phyloP scores from a whole-genome alignment of 30 jellyfish, hydroid and myxozoan species.

The Mastigias papua region DNA sequence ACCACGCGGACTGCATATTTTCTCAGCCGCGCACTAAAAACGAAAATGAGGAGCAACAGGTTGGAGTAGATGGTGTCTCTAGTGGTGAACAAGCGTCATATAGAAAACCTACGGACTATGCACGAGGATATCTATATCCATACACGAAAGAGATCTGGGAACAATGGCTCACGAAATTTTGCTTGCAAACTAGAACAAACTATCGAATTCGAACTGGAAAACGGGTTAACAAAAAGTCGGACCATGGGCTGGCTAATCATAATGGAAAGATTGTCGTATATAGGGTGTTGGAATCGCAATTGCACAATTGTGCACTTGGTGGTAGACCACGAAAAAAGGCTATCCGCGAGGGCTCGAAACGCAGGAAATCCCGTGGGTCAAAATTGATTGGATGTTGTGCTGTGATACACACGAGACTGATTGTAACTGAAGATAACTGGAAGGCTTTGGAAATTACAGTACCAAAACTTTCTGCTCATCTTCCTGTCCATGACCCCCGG shows the following conservation, averaged over 20 bases:
- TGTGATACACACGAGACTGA: slow-evolving; percentile 93
- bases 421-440: slow-evolving; percentile 98
- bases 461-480: slow-evolving; percentile 94
- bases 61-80: slow-evolving; percentile 48
- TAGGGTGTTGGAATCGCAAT: slow-evolving; percentile 96
- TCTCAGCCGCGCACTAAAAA: slow-evolving; percentile 78
- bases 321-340: slow-evolving; percentile 97
- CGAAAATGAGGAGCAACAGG: slow-evolving; percentile 35
- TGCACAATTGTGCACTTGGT: slow-evolving; percentile 97
- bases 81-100: slow-evolving; percentile 25
- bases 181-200: slow-evolving; percentile 93
- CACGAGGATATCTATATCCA: slow-evolving; percentile 96
- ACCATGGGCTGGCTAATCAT: slow-evolving; percentile 98
- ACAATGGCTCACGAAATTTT: slow-evolving; percentile 83
- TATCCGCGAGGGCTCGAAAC: slow-evolving; percentile 84
- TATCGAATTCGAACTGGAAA: slow-evolving; percentile 97
- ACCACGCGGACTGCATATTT: slow-evolving; percentile 98
- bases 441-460: slow-evolving; percentile 93
- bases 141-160: slow-evolving; percentile 94
- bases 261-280: slow-evolving; percentile 94
- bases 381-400: slow-evolving; percentile 98
- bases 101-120: slow-evolving; percentile 97
- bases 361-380: slow-evolving; percentile 96
- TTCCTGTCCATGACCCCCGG: slow-evolving; percentile 95
- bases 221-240: slow-evolving; percentile 95